phyloP scores from a whole-genome alignment of 2,113 vertebrate genomes.

The Tautogolabrus adspersus region DNA sequence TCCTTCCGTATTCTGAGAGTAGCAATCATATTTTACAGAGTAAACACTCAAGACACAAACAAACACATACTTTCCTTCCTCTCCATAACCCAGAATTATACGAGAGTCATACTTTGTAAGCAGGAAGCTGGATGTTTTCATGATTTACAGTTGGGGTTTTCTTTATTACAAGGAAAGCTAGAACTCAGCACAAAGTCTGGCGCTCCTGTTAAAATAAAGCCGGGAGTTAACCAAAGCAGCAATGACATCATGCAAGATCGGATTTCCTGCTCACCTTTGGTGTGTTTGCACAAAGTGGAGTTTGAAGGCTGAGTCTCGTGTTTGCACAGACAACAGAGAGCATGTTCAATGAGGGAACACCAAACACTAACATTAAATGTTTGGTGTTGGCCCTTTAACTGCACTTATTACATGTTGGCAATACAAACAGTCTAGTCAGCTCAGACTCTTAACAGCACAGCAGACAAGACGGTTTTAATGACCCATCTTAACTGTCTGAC shows the following conservation, averaged over 20 bases:
- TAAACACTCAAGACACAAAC: constrained; percentile 52
- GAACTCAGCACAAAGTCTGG: background rate
- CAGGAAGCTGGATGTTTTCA: constrained; percentile 37
- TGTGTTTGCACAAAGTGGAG: constrained; percentile 51
- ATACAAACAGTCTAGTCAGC: constrained; percentile 41
- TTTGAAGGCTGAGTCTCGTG: constrained; percentile 9
- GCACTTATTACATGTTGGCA: constrained; percentile 52
- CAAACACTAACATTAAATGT: constrained; percentile 48
- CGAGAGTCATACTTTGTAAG: constrained; percentile 36
- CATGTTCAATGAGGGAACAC: constrained; percentile 10
- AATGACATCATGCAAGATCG: constrained; percentile 48
- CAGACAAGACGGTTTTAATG: constrained; percentile 14
- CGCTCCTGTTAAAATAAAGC: constrained; percentile 31
- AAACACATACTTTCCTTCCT: constrained; percentile 56
- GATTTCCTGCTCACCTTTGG: constrained; percentile 48
- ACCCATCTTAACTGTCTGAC: background rate
- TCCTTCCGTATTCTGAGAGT: constrained; percentile 28
- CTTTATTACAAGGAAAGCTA: constrained; percentile 7
- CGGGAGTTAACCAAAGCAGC: constrained; percentile 19
- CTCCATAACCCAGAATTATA: constrained; percentile 51
- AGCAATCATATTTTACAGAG: constrained; percentile 32
- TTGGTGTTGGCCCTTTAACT: constrained; percentile 11
- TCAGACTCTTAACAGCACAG: constrained; percentile 13
- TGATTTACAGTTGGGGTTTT: constrained; percentile 64
- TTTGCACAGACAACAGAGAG: constrained; percentile 54